These are phyloP conservation scores for Ceratosolen solmsi DNA, from an alignment of 1,140 invertebrate genomes.

Conservation along the genomic window DNA sequence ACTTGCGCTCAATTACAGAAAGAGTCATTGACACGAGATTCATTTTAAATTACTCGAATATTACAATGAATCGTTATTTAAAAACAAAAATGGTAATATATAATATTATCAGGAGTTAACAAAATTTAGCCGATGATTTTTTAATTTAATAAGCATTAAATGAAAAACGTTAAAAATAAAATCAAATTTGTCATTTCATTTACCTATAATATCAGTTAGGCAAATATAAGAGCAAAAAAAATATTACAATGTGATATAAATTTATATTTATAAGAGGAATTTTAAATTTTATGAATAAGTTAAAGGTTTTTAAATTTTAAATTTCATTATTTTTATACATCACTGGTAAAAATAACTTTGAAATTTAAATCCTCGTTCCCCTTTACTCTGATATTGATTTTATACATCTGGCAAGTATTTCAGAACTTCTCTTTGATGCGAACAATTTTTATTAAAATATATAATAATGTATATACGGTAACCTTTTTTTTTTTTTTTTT, in stretches of 20 bases:
- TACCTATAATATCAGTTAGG: background rate
- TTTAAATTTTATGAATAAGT: background rate
- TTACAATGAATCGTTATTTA: background rate
- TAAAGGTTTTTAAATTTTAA: background rate
- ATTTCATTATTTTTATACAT: slow-evolving; percentile 2
- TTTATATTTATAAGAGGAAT: background rate
- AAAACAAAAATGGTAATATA: background rate
- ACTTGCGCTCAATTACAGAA: slow-evolving; percentile 31
- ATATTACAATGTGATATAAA: background rate
- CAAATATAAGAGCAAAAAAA: background rate
- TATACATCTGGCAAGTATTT: slow-evolving; percentile 24
- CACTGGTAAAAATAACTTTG: slow-evolving; percentile 10
- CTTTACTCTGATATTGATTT: slow-evolving; percentile 40
- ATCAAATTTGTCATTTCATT: background rate
- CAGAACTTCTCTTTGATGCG: slow-evolving; percentile 3
- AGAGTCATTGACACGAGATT: slow-evolving; percentile 26
- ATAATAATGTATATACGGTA: no score
- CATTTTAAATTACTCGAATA: slow-evolving; percentile 6
- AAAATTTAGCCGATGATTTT: background rate
- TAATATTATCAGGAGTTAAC: background rate
- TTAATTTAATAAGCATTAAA: no score
- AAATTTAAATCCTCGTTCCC: slow-evolving; percentile 25
- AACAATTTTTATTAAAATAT: background rate
- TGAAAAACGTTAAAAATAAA: background rate
- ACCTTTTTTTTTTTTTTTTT: no score